These are phyloP conservation scores for Drosophila nigritarsus DNA, from an alignment of 2,888 invertebrate species.

Conservation along the genomic window DNA sequence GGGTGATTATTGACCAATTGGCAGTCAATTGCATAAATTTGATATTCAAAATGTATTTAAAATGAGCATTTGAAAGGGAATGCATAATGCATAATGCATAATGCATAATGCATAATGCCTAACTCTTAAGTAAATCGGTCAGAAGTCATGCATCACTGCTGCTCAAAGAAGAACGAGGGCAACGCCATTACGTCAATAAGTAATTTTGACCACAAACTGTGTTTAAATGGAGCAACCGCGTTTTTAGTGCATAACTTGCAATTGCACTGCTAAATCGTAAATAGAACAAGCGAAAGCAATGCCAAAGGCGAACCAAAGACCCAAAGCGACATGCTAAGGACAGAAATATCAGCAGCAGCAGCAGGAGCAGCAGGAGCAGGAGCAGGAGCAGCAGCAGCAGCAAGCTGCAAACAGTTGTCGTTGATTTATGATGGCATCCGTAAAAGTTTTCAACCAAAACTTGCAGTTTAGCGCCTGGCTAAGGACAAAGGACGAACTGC, in stretches of 20 bases:
- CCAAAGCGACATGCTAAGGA: background rate
- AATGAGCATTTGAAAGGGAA: background rate
- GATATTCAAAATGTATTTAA: background rate
- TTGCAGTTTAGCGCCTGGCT: slow-evolving; percentile 71
- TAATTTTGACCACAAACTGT: slow-evolving; percentile 62
- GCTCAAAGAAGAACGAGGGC: background rate
- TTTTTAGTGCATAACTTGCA: slow-evolving; percentile 68
- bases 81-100: background rate
- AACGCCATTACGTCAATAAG: slow-evolving; percentile 46
- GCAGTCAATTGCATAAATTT: background rate
- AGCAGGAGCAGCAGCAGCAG: background rate
- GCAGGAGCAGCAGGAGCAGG: background rate
- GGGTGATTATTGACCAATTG: background rate
- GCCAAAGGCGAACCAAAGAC: background rate
- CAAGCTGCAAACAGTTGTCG: slow-evolving; percentile 32
- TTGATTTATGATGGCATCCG: slow-evolving; percentile 70
- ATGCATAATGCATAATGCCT: background rate
- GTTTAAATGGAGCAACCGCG: slow-evolving; percentile 45
- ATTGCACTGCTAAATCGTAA: slow-evolving; percentile 67
- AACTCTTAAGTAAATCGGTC: background rate
- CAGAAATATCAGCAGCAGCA: background rate
- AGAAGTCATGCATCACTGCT: background rate
- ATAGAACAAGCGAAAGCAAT: slow-evolving; percentile 51
- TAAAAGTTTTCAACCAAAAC: slow-evolving; percentile 65
- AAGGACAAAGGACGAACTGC: slow-evolving; percentile 62